Conservation (phyloP, 2,888 invertebrate species). For the Rhagonycha fulva region DNA sequence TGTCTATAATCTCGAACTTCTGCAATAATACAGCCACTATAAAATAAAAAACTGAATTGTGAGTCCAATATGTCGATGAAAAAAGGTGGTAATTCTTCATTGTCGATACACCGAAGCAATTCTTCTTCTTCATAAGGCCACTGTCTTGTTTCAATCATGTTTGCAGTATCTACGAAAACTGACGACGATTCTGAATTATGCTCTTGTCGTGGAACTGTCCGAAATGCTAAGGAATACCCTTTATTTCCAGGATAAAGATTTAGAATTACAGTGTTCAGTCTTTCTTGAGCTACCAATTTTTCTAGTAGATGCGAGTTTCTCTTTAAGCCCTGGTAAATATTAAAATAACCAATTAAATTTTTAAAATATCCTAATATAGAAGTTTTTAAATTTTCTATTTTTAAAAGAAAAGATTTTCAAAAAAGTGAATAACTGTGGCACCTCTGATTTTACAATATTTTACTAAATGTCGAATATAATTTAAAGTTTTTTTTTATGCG, state of each 20-base stretch:
- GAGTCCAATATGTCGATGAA: constrained; percentile 82
- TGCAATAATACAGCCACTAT: constrained; percentile 89
- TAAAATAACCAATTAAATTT: constrained; percentile 2
- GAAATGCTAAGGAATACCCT: constrained; percentile 62
- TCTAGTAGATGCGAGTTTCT: constrained; percentile 77
- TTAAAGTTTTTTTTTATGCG: too few relatives aligned
- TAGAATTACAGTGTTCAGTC: constrained; percentile 85
- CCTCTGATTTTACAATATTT: too few relatives aligned
- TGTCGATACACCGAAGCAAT: constrained; percentile 84
- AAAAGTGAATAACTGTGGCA: too few relatives aligned
- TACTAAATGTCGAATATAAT: too few relatives aligned
- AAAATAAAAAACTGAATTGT: constrained; percentile 84
- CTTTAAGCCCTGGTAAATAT: constrained; percentile 60
- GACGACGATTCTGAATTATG: constrained; percentile 49
- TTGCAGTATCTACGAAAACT: constrained; percentile 63
- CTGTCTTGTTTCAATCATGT: constrained; percentile 72
- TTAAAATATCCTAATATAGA: too few relatives aligned
- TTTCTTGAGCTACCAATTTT: constrained; percentile 82
- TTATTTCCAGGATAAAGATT: constrained; percentile 92
- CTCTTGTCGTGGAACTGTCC: constrained; percentile 33
- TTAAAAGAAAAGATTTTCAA: too few relatives aligned
- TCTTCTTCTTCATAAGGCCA: constrained; percentile 92
- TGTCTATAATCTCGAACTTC: constrained; percentile 89
- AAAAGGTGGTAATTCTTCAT: constrained; percentile 87
- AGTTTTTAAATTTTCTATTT: too few relatives aligned